Percentiles rank a stretch among this genome's conserved stretches.
Evolutionary conservation across 2,113 vertebrate genomes (phyloP).

Genomic region (Oenanthe melanoleuca): DNA sequence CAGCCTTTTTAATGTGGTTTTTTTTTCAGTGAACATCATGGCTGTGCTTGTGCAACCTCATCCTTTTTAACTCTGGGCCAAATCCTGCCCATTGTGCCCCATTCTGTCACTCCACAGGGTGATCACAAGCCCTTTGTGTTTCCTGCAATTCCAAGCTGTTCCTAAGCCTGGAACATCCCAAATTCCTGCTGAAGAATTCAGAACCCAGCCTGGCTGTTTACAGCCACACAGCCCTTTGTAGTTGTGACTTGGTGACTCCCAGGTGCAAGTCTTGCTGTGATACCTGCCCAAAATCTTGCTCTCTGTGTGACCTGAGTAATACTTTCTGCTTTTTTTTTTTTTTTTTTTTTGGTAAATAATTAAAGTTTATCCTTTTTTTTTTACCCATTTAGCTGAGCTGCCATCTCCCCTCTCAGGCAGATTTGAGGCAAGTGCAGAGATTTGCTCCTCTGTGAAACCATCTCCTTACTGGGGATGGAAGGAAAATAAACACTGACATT

Average conservation of each 20-base stretch:
- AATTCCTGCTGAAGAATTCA: not conserved
- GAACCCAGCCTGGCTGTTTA: not conserved
- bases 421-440: rapidly evolving
- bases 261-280: rapidly evolving
- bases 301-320: not conserved
- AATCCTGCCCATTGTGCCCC: rapidly evolving
- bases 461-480: not conserved
- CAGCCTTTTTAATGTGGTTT: not conserved
- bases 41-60: not conserved
- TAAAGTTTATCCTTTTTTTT: not conserved
- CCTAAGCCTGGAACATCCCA: not conserved
- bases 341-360: not conserved
- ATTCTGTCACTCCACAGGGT: not conserved
- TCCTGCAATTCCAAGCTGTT: not conserved
- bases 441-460: not conserved
- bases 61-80: rapidly evolving
- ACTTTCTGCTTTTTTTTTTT: not conserved
- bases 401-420: not conserved
- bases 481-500: not conserved
- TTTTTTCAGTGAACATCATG: rapidly evolving
- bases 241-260: not conserved
- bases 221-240: not conserved
- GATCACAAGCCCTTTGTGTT: not conserved
- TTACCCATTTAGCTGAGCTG: not conserved
- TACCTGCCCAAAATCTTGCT: not conserved